Evolutionary conservation across 1,140 invertebrate species (phyloP).

Genomic region (Aricia agestis): DNA sequence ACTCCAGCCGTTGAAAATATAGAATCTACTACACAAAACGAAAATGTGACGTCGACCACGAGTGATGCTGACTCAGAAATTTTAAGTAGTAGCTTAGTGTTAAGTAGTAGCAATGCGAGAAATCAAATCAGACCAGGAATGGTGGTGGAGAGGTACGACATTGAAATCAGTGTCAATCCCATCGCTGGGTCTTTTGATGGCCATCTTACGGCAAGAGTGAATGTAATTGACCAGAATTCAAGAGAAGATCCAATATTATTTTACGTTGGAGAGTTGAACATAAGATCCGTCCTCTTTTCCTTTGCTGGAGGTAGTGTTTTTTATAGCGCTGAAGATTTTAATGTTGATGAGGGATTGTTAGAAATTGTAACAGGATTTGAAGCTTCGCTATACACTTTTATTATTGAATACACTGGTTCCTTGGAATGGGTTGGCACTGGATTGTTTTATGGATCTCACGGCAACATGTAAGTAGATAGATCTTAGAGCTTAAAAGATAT

Average conservation of each 20-base stretch:
- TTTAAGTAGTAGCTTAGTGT: background rate
- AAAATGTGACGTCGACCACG: too few relatives aligned
- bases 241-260: conserved; percentile 42
- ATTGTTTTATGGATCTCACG: conserved; percentile 39
- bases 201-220: conserved; percentile 28
- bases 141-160: conserved; percentile 31
- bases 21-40: background rate
- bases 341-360: conserved; percentile 36
- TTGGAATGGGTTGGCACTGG: conserved; percentile 32
- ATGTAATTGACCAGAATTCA: conserved; percentile 33
- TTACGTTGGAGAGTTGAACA: conserved; percentile 33
- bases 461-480: conserved; percentile 38
- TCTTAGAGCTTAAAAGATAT: too few relatives aligned
- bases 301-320: conserved; percentile 32
- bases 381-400: conserved; percentile 37
- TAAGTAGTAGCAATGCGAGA: conserved; percentile 21
- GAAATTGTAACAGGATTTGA: conserved; percentile 33
- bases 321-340: conserved; percentile 24
- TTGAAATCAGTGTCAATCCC: conserved; percentile 37
- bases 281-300: conserved; percentile 33
- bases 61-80: conserved; percentile 1
- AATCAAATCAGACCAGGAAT: conserved; percentile 48
- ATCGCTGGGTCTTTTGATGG: conserved; percentile 37
- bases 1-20: background rate
- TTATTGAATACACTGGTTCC: conserved; percentile 42